phyloP scores from a whole-genome alignment of 2,888 invertebrate genomes.

The Pollenia labialis region DNA sequence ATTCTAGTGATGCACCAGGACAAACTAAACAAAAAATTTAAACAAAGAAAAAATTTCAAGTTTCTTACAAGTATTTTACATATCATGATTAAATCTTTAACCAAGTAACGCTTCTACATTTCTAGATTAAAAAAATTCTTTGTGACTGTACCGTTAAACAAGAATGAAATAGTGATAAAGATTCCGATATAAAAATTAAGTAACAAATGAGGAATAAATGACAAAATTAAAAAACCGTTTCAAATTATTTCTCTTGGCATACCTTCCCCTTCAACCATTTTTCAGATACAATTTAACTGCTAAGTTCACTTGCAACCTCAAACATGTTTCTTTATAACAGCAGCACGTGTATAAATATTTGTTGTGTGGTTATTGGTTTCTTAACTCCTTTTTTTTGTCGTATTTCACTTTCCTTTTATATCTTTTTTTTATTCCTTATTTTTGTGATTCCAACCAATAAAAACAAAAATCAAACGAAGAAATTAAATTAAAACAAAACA shows the following conservation, averaged over 20 bases:
- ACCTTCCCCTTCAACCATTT: slow-evolving; percentile 3
- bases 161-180: no score
- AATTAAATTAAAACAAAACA: slow-evolving; percentile 30
- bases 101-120: no score
- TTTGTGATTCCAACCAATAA: not conserved
- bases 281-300: not conserved
- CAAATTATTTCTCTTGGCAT: not conserved
- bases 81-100: no score
- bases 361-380: not conserved
- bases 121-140: no score
- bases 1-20: no score
- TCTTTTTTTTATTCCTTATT: not conserved
- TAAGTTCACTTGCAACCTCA: slow-evolving; percentile 6
- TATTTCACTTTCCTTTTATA: slow-evolving; percentile 7
- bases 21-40: no score
- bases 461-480: slow-evolving; percentile 26
- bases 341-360: slow-evolving; percentile 64
- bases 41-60: no score
- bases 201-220: no score
- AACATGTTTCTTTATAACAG: slow-evolving; percentile 43
- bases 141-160: no score
- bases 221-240: no score
- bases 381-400: not conserved
- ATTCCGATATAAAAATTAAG: no score
- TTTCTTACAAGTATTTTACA: no score